Percentiles rank a stretch among this genome's conserved stretches.
Evolutionary conservation across 2,113 vertebrate species (phyloP).

Genomic region (Conger conger): DNA sequence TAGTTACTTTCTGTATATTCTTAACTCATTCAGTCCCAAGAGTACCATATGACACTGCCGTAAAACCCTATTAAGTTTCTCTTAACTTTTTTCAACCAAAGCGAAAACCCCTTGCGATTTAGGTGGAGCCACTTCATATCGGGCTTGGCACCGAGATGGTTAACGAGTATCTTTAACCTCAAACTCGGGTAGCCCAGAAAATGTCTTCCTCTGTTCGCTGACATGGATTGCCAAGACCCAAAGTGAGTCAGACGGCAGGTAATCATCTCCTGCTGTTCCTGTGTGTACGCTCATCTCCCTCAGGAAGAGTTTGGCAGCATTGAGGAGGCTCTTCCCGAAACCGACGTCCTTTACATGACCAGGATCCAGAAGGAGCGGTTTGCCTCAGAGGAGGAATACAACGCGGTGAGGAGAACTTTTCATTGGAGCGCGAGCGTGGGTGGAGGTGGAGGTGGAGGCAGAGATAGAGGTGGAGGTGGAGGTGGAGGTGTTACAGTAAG

Average conservation of each 20-base stretch:
- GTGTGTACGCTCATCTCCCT: background rate
- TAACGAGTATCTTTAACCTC: too few species aligned
- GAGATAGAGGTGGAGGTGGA: too few species aligned
- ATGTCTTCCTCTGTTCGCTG: background rate
- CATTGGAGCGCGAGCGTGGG: background rate
- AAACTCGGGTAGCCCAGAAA: background rate
- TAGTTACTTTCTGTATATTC: too few species aligned
- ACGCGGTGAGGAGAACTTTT: conserved; percentile 72
- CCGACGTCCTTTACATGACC: conserved; percentile 93
- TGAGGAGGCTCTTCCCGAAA: conserved; percentile 89
- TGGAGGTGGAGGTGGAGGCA: too few species aligned
- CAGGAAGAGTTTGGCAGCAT: conserved; percentile 95
- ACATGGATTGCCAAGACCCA: background rate
- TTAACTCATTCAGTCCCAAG: too few species aligned
- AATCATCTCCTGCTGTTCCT: background rate
- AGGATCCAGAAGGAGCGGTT: conserved; percentile 97
- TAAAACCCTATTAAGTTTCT: too few species aligned
- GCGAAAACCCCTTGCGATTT: too few species aligned
- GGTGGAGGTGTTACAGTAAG: background rate
- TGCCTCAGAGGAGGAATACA: conserved; percentile 77
- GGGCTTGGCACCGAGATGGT: too few species aligned
- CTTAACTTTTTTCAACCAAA: too few species aligned
- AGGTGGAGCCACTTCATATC: too few species aligned
- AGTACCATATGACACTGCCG: too few species aligned
- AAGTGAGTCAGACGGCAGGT: background rate